phyloP scores from a whole-genome alignment of 2,888 invertebrate species.

The Autographa gamma region DNA sequence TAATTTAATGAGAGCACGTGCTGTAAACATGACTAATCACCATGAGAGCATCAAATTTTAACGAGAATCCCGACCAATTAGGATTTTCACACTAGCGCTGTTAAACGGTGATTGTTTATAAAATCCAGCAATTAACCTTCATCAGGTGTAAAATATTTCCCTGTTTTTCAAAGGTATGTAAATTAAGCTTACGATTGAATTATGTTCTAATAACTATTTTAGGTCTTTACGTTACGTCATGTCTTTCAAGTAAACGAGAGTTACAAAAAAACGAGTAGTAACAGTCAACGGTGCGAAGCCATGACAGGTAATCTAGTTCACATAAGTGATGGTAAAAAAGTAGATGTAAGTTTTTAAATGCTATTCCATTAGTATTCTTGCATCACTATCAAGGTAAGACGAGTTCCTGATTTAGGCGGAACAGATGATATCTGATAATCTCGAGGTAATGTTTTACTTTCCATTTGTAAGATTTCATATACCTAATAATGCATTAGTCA shows the following conservation, averaged over 20 bases:
- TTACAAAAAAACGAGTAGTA: no score
- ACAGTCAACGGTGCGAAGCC: no score
- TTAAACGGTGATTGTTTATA: slow-evolving; percentile 10
- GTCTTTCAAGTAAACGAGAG: no score
- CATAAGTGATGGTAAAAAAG: background rate
- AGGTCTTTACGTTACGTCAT: background rate
- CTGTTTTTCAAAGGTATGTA: background rate
- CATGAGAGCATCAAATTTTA: slow-evolving; percentile 42
- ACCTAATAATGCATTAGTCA: background rate
- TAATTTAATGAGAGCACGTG: slow-evolving; percentile 24
- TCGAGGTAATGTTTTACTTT: background rate
- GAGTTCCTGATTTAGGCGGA: slow-evolving; percentile 4
- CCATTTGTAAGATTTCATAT: slow-evolving; percentile 4
- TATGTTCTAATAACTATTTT: background rate
- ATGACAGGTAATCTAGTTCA: background rate
- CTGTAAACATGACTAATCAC: slow-evolving; percentile 41
- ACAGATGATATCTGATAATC: background rate
- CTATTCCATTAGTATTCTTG: background rate
- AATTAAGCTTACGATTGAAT: background rate
- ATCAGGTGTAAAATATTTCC: background rate
- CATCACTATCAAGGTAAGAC: background rate
- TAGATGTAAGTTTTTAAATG: background rate
- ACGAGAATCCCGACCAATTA: slow-evolving; percentile 35
- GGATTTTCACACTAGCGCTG: slow-evolving; percentile 22
- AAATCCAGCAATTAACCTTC: background rate